Evolutionary conservation across 2,888 invertebrate genomes (phyloP).

Genomic region (Phanerotoma sp.): DNA sequence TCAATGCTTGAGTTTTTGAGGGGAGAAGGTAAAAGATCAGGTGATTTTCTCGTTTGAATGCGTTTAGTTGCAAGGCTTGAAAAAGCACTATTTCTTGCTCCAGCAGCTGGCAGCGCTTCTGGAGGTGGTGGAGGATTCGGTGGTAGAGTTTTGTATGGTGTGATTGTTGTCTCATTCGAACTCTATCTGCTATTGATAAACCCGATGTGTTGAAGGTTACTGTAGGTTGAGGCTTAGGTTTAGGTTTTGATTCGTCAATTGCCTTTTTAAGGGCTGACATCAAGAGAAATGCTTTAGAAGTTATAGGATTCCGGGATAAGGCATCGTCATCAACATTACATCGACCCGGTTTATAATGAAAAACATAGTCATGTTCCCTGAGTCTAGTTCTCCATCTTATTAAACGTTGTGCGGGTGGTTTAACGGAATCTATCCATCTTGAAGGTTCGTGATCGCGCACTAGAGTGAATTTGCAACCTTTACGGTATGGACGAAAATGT

Average conservation of each 20-base stretch:
- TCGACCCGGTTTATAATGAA: slow-evolving; percentile 19
- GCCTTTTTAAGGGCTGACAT: neutral
- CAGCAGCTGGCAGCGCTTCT: neutral
- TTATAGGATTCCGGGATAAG: slow-evolving; percentile 15
- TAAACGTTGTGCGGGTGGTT: slow-evolving; percentile 6
- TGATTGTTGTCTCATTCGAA: too few species aligned
- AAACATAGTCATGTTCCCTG: slow-evolving; percentile 11
- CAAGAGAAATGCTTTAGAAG: neutral
- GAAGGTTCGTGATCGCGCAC: too few species aligned
- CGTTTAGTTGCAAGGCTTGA: neutral
- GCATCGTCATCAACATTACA: slow-evolving; percentile 15
- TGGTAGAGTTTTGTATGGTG: too few species aligned
- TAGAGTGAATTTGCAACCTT: too few species aligned
- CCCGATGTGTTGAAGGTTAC: too few species aligned
- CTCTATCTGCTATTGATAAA: too few species aligned
- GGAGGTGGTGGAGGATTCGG: neutral
- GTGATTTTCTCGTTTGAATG: neutral
- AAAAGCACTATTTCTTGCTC: neutral
- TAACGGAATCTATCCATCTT: slow-evolving; percentile 16
- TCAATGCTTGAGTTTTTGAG: neutral
- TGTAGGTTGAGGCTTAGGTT: neutral
- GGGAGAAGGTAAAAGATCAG: neutral
- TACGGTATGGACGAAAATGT: too few species aligned
- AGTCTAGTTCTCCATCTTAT: slow-evolving; percentile 18
- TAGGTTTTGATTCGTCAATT: too few species aligned